Evolutionary conservation across 2,797 vertebrate species (phyloP).

Genomic region (Clarias fuscus): DNA sequence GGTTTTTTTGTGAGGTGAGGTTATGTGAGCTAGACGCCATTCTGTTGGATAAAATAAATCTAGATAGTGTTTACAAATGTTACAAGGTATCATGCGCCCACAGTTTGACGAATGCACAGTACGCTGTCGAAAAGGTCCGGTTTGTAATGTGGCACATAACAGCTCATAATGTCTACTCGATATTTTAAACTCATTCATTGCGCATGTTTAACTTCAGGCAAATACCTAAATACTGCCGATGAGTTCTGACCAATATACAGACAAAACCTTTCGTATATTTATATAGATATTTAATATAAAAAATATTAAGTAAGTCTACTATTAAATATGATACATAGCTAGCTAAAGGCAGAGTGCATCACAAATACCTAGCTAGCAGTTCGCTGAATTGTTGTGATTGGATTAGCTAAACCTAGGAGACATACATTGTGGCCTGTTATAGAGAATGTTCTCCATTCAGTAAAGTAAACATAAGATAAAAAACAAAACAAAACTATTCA

Average conservation of each 20-base stretch:
- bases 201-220: no score
- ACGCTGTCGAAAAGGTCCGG: no score
- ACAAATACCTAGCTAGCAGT: neutral
- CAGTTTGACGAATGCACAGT: no score
- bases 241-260: no score
- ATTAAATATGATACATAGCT: neutral
- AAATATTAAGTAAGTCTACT: neutral
- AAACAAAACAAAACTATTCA: neutral
- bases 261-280: no score
- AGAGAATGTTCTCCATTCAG: neutral
- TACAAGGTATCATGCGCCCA: no score
- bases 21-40: neutral
- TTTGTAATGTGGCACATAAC: no score
- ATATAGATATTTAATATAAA: no score
- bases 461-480: neutral
- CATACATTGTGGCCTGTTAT: neutral
- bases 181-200: no score
- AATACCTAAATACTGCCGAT: no score
- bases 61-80: no score
- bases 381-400: neutral
- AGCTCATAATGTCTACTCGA: no score
- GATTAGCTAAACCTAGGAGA: neutral
- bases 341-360: neutral
- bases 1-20: slow-evolving; percentile 20
- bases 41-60: neutral